Percentiles rank a stretch among this genome's conserved stretches.
Conservation (phyloP, 2,797 vertebrate species). For the Helicolenus hilgendorfi region DNA sequence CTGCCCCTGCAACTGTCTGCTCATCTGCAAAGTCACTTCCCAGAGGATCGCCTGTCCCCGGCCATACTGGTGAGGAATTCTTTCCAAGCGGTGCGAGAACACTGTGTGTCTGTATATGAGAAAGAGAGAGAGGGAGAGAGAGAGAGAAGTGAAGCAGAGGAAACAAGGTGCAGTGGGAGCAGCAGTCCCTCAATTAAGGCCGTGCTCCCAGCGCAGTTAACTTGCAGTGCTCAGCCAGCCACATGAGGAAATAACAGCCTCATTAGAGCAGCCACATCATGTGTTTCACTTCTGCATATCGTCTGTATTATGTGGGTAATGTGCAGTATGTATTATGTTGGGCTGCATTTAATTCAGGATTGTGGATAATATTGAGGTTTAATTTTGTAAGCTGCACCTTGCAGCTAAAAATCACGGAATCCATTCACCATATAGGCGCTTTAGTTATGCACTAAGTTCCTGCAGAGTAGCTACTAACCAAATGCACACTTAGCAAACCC, state of each 20-base stretch:
- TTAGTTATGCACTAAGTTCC: slow-evolving; percentile 16
- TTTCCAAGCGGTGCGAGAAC: neutral
- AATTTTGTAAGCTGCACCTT: slow-evolving; percentile 5
- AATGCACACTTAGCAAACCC: neutral
- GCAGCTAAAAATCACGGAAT: neutral
- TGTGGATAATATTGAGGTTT: slow-evolving; percentile 6
- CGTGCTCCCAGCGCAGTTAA: slow-evolving; percentile 63
- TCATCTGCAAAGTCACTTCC: slow-evolving; percentile 97
- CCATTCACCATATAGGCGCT: neutral
- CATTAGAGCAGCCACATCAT: slow-evolving; percentile 56
- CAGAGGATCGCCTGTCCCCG: slow-evolving; percentile 96
- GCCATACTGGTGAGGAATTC: slow-evolving; percentile 93
- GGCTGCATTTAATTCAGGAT: neutral
- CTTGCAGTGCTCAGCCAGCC: slow-evolving; percentile 60
- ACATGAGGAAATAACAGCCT: slow-evolving; percentile 66
- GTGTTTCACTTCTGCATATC: slow-evolving; percentile 39
- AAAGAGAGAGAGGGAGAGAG: neutral
- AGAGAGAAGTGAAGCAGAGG: slow-evolving; percentile 46
- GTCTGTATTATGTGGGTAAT: neutral
- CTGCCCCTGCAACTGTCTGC: slow-evolving; percentile 97
- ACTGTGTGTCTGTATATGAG: neutral
- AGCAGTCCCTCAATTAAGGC: slow-evolving; percentile 68
- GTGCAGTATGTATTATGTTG: neutral
- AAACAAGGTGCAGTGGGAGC: slow-evolving; percentile 62
- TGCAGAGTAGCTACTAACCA: slow-evolving; percentile 6